Base-by-base conservation (phyloP, 2,888 invertebrate genomes). In the Calameuta filiformis region DNA sequence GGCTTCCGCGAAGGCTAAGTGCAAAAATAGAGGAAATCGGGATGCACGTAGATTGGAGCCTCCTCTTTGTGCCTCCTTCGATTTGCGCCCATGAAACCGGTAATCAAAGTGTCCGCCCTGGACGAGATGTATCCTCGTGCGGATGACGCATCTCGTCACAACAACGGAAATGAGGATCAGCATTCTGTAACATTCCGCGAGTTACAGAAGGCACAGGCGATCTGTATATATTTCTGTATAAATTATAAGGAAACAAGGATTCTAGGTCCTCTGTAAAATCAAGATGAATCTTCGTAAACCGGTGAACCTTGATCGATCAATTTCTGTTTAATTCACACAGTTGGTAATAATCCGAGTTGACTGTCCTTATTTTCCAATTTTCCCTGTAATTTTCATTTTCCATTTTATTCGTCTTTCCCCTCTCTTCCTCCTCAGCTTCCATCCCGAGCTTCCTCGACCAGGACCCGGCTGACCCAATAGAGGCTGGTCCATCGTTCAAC, bases 81-180 rank as follows among this genome's bases (percentile, higher is more conserved):
- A 87, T 88, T 88, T 85, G 86, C 85, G 87, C 86, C 85, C 85
- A 87, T 85, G 87, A 89, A 89, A 89, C 90, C 89, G 84, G 89
- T 88, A 89, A 90, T 90, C 90, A 89, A 89, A 86, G 88, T 89
- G 90, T 90, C 90, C 85, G 85, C 87, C 87, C 87, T 56, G 86
- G 85, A 89, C 87, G 87, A 89, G 90, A 89, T 88, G 87, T 88
- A 90, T 88, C 86, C 88, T 86, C 84, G 84, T 74, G 71, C 82
- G 79, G 83, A 81, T 75, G 81, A 81, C 76, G 69, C 75, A 9
- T 75, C 79, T 80, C 83, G 83, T 82, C 83, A 83, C 83, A 83
- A 81, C 79, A 80, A 9, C 23, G 56, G 23, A 56, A 9, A 56
- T 9, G 23, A 23, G 56, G 56, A 56, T 56, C 23, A 1, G 56